Base-by-base conservation (phyloP, 2,797 vertebrate genomes). In the Muscicapa comitata region DNA sequence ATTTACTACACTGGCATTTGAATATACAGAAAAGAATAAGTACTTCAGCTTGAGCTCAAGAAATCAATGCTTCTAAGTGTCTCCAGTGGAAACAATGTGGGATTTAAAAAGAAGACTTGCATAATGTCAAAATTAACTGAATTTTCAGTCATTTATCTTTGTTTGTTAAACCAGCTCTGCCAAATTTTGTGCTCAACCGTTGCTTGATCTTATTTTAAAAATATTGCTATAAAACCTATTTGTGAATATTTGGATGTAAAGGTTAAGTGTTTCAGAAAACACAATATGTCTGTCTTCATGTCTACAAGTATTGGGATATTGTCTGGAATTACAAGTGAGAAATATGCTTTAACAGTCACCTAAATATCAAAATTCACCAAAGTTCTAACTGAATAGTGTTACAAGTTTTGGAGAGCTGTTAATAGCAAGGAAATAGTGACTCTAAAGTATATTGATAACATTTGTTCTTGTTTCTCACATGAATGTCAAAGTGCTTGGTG, bases 401-500 rank as follows among this genome's bases (percentile, higher is more conserved):
- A 23, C 11, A 78, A 65, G 38, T 85, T 96, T 89, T 31, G 33
- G 33, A 91, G 28, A 90, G 37, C 43, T 83, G 82, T 50, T 58
- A 93, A 29, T 19, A 83, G 9, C 45, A 93, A 94, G 62, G 45
- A 80, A 94, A 74, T 76, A 78, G 33, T 74, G 50, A 17, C 33
- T 71, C 37, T 59, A 40, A 79, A 59, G 26, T 53, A 67, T 29
- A 62, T 53, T 93, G 82, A 88, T 76, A 86, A 66, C 7, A 80
- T 86, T 87, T 78, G 25, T 61, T 72, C 65, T 92, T 91, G 75
- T 88, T 86, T 79, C 81, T 92, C 58, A 76, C n/a, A 55, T 74
- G 55, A 89, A 84, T 75, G 50, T 38, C 50, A 80, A 92, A 79
- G 33, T 53, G 17, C 51, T 94, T 80, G 53, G 50, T 16, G 74